Evolutionary conservation across 2,113 vertebrate genomes (phyloP).

Genomic region (Ailuropoda melanoleuca): DNA sequence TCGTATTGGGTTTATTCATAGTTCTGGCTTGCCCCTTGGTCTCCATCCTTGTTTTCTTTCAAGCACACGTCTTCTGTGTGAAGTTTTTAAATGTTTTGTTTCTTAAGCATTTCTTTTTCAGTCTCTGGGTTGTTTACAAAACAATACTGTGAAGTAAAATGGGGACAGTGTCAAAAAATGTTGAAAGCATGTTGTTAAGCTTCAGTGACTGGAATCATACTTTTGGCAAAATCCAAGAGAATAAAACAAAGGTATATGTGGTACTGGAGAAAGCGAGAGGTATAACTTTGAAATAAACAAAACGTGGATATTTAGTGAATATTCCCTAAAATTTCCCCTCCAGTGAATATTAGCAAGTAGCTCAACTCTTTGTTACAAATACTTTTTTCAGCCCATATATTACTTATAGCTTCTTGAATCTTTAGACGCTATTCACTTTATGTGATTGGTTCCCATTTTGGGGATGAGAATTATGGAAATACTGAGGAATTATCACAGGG

Average conservation of each 20-base stretch:
- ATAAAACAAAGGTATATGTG: background rate
- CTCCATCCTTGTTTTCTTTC: background rate
- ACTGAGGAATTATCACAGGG: background rate
- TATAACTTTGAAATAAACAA: background rate
- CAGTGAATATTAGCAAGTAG: slow-evolving; percentile 17
- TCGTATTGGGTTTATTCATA: slow-evolving; percentile 1
- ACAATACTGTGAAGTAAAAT: slow-evolving; percentile 26
- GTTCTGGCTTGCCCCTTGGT: background rate
- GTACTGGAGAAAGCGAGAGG: background rate
- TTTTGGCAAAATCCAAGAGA: slow-evolving; percentile 14
- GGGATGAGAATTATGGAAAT: background rate
- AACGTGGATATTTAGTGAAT: background rate
- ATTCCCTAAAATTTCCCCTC: background rate
- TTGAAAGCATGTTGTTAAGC: slow-evolving; percentile 23
- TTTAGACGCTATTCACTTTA: background rate
- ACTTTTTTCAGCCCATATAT: background rate
- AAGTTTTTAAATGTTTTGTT: slow-evolving; percentile 51
- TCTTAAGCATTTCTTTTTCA: slow-evolving; percentile 16
- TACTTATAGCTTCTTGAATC: background rate
- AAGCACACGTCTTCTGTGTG: background rate
- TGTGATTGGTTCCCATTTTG: background rate
- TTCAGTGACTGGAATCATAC: background rate
- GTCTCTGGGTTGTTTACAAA: slow-evolving; percentile 24
- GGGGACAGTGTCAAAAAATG: slow-evolving; percentile 2
- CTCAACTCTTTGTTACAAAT: background rate